phyloP scores from a whole-genome alignment of 2,797 vertebrate genomes.

The Eremophila alpestris region DNA sequence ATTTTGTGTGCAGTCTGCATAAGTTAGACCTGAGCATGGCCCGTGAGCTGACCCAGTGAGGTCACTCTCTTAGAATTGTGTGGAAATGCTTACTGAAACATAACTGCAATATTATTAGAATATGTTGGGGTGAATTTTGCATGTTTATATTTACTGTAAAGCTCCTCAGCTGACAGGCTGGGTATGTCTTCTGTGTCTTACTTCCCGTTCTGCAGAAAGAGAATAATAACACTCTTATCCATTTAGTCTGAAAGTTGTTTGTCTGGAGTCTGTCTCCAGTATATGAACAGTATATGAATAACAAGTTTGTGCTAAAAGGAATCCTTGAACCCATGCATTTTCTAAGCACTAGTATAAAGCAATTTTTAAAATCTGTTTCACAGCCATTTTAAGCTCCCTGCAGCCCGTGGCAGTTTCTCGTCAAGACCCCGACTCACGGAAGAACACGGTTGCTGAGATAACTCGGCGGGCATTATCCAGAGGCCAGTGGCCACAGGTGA shows the following conservation, averaged over 20 bases:
- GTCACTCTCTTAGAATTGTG: not conserved
- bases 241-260: not conserved
- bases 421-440: slow-evolving; percentile 91
- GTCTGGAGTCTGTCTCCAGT: not conserved
- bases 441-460: slow-evolving; percentile 92
- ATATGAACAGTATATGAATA: not conserved
- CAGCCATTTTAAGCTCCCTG: slow-evolving; percentile 87
- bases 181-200: not conserved
- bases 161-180: not conserved
- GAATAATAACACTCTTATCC: not conserved
- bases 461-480: slow-evolving; percentile 84
- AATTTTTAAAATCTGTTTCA: not conserved
- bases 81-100: not conserved
- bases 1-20: not conserved
- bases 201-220: not conserved
- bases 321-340: not conserved
- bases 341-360: not conserved
- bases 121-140: not conserved
- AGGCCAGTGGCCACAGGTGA: slow-evolving; percentile 94
- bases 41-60: fast-evolving
- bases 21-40: not conserved
- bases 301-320: not conserved
- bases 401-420: slow-evolving; percentile 94
- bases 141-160: not conserved
- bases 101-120: not conserved